phyloP scores from a whole-genome alignment of 1,140 invertebrate species.

The Whitmania pigra region DNA sequence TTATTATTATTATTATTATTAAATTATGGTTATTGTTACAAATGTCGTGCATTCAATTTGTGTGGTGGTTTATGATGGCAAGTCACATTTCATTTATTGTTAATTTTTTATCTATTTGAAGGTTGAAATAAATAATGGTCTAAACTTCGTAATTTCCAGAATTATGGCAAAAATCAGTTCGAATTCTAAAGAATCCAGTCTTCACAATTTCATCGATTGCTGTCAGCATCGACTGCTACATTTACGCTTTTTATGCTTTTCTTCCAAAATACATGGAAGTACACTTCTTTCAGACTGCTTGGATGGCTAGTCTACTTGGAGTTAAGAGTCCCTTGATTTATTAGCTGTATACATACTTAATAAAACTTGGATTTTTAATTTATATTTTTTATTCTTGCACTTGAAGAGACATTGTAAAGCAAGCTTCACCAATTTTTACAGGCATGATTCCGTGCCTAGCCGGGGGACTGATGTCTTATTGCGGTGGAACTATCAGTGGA shows the following conservation, averaged over 20 bases:
- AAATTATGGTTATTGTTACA: too few species aligned
- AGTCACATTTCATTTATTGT: too few species aligned
- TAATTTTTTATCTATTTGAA: too few species aligned
- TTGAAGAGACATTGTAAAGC: background rate
- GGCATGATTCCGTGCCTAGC: slow-evolving; percentile 8
- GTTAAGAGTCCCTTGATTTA: slow-evolving; percentile 9
- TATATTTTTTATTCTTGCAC: background rate
- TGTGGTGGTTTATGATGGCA: too few species aligned
- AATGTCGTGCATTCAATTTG: too few species aligned
- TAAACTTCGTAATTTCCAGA: slow-evolving; percentile 4
- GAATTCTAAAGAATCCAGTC: slow-evolving; percentile 20
- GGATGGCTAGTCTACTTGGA: slow-evolving; percentile 21
- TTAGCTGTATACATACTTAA: too few species aligned
- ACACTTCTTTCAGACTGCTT: slow-evolving; percentile 19
- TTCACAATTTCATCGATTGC: slow-evolving; percentile 2
- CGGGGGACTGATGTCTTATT: background rate
- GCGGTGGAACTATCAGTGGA: slow-evolving; percentile 15
- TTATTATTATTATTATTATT: too few species aligned
- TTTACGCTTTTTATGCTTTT: slow-evolving; percentile 15
- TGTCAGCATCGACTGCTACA: slow-evolving; percentile 19
- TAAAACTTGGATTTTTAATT: too few species aligned
- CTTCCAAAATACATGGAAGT: slow-evolving; percentile 23
- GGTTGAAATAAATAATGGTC: too few species aligned
- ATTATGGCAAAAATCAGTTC: slow-evolving; percentile 1
- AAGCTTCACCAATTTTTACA: background rate